phyloP scores from a whole-genome alignment of 2,888 invertebrate species.

The Agriotes lineatus region DNA sequence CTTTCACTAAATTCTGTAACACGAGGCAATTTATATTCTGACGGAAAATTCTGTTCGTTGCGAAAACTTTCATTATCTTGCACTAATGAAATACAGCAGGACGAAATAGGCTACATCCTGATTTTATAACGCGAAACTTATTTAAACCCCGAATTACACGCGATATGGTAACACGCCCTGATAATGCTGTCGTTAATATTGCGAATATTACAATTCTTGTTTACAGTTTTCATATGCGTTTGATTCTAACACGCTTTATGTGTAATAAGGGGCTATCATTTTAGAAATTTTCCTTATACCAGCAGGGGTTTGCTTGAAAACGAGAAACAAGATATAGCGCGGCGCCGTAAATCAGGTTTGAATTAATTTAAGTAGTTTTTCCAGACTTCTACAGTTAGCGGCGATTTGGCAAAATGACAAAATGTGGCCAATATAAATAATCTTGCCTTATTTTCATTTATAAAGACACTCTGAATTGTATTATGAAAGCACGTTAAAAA shows the following conservation, averaged over 20 bases:
- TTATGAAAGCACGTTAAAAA: too few species aligned
- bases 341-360: too few species aligned
- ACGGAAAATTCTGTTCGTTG: constrained; percentile 21
- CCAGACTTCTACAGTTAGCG: too few species aligned
- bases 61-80: constrained; percentile 33
- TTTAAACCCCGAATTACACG: constrained; percentile 18
- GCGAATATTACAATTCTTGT: constrained; percentile 14
- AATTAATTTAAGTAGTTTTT: too few species aligned
- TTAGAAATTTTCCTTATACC: neutral
- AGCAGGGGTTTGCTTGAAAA: neutral
- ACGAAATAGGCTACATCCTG: constrained; percentile 16
- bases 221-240: constrained; percentile 5
- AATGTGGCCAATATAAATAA: too few species aligned
- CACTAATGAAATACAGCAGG: constrained; percentile 21
- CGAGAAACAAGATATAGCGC: too few species aligned
- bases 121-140: constrained; percentile 11
- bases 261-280: neutral
- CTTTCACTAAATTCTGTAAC: constrained; percentile 23
- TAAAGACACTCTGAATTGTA: too few species aligned
- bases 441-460: too few species aligned
- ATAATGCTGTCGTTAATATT: constrained; percentile 16
- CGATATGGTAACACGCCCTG: constrained; percentile 4
- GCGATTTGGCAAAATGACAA: too few species aligned
- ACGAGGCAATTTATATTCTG: constrained; percentile 24
- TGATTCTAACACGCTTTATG: neutral